Conservation (phyloP, 2,797 vertebrate genomes). For the Geotrypetes seraphini region DNA sequence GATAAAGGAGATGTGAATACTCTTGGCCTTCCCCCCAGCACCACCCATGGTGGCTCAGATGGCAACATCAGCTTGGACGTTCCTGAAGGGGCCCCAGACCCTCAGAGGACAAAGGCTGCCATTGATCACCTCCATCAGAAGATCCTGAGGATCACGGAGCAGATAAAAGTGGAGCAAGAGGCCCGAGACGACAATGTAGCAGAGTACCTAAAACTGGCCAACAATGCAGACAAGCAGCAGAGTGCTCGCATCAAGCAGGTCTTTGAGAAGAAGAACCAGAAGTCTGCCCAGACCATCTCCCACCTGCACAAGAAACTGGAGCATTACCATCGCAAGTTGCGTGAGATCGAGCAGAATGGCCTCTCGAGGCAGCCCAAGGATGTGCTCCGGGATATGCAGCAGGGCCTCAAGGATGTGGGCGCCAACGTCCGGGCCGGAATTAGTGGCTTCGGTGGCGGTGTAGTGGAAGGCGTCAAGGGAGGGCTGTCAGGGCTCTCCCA, state of each 20-base stretch:
- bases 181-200: constrained; percentile 93
- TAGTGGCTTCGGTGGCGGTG: constrained; percentile 89
- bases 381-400: constrained; percentile 95
- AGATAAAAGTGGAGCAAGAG: constrained; percentile 96
- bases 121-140: constrained; percentile 96
- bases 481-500: constrained; percentile 84
- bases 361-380: constrained; percentile 90
- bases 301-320: constrained; percentile 96
- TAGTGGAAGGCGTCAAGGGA: constrained; percentile 90
- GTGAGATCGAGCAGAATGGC: constrained; percentile 94
- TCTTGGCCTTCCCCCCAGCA: constrained; percentile 62
- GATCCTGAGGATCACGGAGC: constrained; percentile 95
- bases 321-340: constrained; percentile 91
- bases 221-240: constrained; percentile 94
- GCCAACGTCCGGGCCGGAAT: constrained; percentile 92
- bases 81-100: constrained; percentile 64
- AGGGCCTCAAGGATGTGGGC: constrained; percentile 88
- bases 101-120: constrained; percentile 78
- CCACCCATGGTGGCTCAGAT: constrained; percentile 77
- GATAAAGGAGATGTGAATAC: constrained; percentile 84
- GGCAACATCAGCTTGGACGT: constrained; percentile 80
- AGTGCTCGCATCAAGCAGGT: constrained; percentile 94
- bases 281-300: constrained; percentile 90
- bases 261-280: constrained; percentile 98
- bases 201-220: constrained; percentile 91